Base-by-base conservation (phyloP, 2,113 vertebrate genomes). In the Nibea coibor region DNA sequence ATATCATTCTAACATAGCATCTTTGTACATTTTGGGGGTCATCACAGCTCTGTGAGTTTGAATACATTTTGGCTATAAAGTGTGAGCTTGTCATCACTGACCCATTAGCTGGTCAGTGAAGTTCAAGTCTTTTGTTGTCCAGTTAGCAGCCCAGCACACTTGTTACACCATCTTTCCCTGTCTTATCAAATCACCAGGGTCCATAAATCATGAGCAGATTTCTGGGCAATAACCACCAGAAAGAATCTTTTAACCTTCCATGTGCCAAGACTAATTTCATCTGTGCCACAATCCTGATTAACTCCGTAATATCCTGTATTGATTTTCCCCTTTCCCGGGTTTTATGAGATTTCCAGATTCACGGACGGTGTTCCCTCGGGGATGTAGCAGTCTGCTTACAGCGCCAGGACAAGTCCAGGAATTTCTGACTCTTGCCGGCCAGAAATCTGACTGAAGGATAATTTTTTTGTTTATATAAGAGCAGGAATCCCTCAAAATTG, bases 331-430 rank as follows among this genome's bases (percentile, higher is more conserved):
- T 63, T 73, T 73, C 59, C 26, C 50, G 76, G 26, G 43, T 66
- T 81, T 87, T 78, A 81, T 26, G 61, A 76, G 22, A 2, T 73
- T 86, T 75, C 75, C 74, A 84, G 71, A 78, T 88, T 83, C 78
- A 17, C 15, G 24, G 57, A 76, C 11, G 11, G 59, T 73, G 51
- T 81, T 86, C 81, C 82, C 76, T 76, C 3, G 45, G 73, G 73
- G 83, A 47, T 4, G 17, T 71, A 73, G 61, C 20, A 67, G 81
- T 59, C 77, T 70, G 58, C 72, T 73, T 31, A 6, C 39, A 31
- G 48, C 42, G 85, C 84, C 85, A 82, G 62, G 73, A 85, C 81
- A 83, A 87, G 80, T 87, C 75, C 81, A 89, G 90, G 86, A 92
- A 91, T 86, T 85, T 85, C 67, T 51, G 69, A 58, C 67, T 82